A percentile compares a stretch with the other conserved stretches of the same genome.
These are phyloP conservation scores for Disparrhopalites patrizii DNA, from an alignment of 2,888 invertebrate species.

Conservation along the genomic window DNA sequence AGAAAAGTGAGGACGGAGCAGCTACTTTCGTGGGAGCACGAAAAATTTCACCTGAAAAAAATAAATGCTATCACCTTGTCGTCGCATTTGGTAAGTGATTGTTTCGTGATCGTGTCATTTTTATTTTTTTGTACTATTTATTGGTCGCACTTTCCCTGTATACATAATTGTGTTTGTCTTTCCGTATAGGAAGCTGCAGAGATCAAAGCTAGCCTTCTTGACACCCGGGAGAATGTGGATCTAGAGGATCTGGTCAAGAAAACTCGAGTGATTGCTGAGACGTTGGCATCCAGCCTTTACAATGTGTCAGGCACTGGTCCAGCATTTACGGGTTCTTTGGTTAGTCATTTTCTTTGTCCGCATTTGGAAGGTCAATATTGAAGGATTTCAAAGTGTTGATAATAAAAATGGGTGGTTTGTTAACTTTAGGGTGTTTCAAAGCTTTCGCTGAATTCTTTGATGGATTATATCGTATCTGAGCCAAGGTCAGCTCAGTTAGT, in stretches of 20 bases:
- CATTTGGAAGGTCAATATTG: no score
- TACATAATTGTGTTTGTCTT: neutral
- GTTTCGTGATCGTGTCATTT: neutral
- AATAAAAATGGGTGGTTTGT: neutral
- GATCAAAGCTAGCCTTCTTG: constrained; percentile 56
- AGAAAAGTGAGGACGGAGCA: constrained; percentile 96
- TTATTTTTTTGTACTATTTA: neutral
- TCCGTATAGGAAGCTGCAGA: constrained; percentile 30
- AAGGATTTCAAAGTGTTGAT: neutral
- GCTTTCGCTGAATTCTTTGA: constrained; percentile 68
- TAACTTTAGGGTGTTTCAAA: constrained; percentile 66
- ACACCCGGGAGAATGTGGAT: constrained; percentile 59
- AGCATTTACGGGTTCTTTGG: constrained; percentile 71
- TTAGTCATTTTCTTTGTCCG: constrained; percentile 54
- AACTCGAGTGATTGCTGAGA: constrained; percentile 72
- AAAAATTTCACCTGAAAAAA: constrained; percentile 86
- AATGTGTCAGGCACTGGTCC: constrained; percentile 61
- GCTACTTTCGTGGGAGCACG: constrained; percentile 93
- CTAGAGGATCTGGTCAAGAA: constrained; percentile 62
- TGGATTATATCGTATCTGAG: constrained; percentile 67
- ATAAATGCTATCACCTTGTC: constrained; percentile 45
- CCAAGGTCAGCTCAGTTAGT: constrained; percentile 72
- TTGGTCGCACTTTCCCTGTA: neutral
- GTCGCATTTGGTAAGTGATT: constrained; percentile 32
- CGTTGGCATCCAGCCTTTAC: constrained; percentile 76